Base-by-base conservation (phyloP, 2,797 vertebrate species). In the Peromyscus attwateri region DNA sequence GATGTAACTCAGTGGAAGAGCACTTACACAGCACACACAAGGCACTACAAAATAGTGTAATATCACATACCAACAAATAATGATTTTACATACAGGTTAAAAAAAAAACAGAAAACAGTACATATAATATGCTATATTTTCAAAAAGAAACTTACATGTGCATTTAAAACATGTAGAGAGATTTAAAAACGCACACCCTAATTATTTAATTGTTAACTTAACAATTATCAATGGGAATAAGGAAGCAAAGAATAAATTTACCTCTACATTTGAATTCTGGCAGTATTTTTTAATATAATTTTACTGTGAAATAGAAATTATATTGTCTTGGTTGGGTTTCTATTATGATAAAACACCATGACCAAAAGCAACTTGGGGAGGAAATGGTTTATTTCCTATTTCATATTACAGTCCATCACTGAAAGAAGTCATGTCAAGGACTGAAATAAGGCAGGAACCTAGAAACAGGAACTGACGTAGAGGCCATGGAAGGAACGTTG, bases 211-310 rank as follows among this genome's bases (percentile, higher is more conserved):
- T 93, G 23, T 80, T 91, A 94, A 93, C 16, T 66, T 19, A 62
- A 95, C 70, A 37, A 55, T 87, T 34, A 55, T 92, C 16, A 37
- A 19, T 77, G 37, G 25, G 23, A 87, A 6, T 94, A 75, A 73
- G 23, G 6, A 85, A 89, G 25, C 64, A 91, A 90, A 19, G 66
- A 62, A 75, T 70, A 91, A 95, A 75, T 85, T 31, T 68, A 71
- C 11, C 71, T 89, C 34, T 66, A 12, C 31, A 77, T 89, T 62
- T 91, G 29, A 95, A 91, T 85, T 92, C 83, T 97, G 25, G 89
- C 43, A n/a, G 37, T 90, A 43, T 88, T 92, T 94, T 68, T 27
- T 90, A 31, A 17, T 76, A n/a, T 76, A 97, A 94, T 43, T 95
- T 93, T 95, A 79, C 73, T 88, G 37, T 92, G 10, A 95, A 87